Conservation (phyloP, 1,140 invertebrate genomes). For the Atta colombica region DNA sequence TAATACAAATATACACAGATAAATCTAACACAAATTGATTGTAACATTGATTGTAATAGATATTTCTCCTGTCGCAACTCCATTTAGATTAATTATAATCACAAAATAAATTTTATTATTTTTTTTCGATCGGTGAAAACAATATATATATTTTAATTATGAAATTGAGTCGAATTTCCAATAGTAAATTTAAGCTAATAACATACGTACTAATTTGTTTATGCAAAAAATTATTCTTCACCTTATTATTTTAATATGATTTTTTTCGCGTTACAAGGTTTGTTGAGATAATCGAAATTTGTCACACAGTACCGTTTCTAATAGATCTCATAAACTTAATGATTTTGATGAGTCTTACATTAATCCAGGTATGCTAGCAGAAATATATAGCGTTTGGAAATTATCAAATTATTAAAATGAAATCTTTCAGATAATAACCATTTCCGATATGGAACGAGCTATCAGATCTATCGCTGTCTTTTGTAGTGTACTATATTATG, state of each 20-base stretch:
- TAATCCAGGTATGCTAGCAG: slow-evolving; percentile 13
- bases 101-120: not conserved
- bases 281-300: not conserved
- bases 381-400: not conserved
- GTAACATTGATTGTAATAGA: not conserved
- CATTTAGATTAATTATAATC: not conserved
- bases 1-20: not conserved
- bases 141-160: not conserved
- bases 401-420: not conserved
- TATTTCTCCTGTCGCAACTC: not conserved
- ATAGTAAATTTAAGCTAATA: not conserved
- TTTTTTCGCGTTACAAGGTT: slow-evolving; percentile 27
- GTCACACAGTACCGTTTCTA: not conserved
- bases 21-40: not conserved
- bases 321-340: not conserved
- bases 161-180: not conserved
- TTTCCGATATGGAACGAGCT: not conserved
- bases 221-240: not conserved
- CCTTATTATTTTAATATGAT: not conserved
- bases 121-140: not conserved
- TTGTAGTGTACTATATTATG: not conserved
- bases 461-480: not conserved
- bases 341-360: not conserved
- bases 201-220: not conserved
- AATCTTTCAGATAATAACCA: slow-evolving; percentile 6